phyloP scores from a whole-genome alignment of 2,888 invertebrate genomes.

The Netelia inedita region DNA sequence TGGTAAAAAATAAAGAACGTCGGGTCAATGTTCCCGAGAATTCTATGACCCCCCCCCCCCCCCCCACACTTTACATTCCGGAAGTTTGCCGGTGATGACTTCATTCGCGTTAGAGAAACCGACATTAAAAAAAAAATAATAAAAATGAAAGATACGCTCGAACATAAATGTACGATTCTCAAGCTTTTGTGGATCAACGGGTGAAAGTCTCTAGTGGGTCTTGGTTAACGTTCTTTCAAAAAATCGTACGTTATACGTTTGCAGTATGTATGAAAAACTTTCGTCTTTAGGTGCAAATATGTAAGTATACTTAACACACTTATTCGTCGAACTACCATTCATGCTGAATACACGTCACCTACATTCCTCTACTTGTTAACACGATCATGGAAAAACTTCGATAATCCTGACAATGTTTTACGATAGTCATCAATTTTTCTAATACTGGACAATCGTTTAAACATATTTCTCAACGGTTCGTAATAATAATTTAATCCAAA shows the following conservation, averaged over 20 bases:
- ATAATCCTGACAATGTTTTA: not conserved
- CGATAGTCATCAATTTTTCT: too few species aligned
- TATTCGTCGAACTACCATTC: constrained; percentile 53
- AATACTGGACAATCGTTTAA: too few species aligned
- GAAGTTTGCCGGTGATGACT: not conserved
- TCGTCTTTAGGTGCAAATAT: constrained; percentile 17
- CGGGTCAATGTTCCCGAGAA: not conserved
- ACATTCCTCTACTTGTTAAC: not conserved
- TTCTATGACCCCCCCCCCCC: not conserved
- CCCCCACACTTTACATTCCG: too few species aligned
- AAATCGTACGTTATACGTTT: not conserved
- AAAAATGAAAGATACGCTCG: constrained; percentile 6
- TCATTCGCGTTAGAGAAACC: not conserved
- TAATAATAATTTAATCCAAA: too few species aligned
- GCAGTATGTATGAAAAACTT: not conserved
- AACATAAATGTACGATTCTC: constrained; percentile 14
- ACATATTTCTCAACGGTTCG: too few species aligned
- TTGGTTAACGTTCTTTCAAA: constrained; percentile 31
- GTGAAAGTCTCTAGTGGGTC: constrained; percentile 31
- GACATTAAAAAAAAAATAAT: not conserved
- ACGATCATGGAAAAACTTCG: not conserved
- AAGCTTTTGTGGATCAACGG: constrained; percentile 8
- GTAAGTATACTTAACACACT: constrained; percentile 69
- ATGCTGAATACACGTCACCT: constrained; percentile 1
- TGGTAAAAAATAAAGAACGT: not conserved